Evolutionary conservation across 1,140 invertebrate genomes (phyloP), one percentile per base, ranked within the genome.

Genomic region (Leptinotarsa defecta): DNA sequence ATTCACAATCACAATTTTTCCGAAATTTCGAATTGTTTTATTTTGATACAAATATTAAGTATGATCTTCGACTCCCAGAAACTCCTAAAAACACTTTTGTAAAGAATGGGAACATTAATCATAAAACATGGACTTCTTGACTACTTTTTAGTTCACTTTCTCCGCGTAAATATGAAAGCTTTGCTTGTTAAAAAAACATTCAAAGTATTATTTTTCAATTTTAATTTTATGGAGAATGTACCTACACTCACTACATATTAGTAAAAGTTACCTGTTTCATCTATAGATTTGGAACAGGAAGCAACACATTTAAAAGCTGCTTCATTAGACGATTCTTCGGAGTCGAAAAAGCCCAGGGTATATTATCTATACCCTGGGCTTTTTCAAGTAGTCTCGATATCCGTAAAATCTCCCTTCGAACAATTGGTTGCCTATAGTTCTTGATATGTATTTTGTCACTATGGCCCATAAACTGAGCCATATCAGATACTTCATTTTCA

Each of bases 401-500:
- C 48, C 68, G 13, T 49, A 48, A 48, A 48, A 69, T 52, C 15
- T 69, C n/a, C 43, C 68, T 43, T 48, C 17, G 11, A 20, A 69
- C 19, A 34, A 69, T 49, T 8, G 48, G 68, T 43, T 48, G 27
- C n/a, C 68, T 22, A 69, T 69, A 69, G 48, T 69, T 19, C 34
- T n/a, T 48, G 4, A 19, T 43, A 49, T 52, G 68, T 48, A 69
- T 69, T 48, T 48, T 49, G 24, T 69, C 48, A 3, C 19, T 13
- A 48, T 69, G 68, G n/a, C 68, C 48, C 19, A 69, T 19, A 48
- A 49, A 52, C 13, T 69, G 24, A 48, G 68, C 68, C 48, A 69
- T 22, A 69, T 69, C 68, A 20, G 68, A 69, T 34, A 69, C 48
- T 69, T 69, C 68, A 19, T 34, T 48, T n/a, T 69, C 17, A 15